Conservation (phyloP, 2,888 invertebrate species). For the Nomada goodeniana region DNA sequence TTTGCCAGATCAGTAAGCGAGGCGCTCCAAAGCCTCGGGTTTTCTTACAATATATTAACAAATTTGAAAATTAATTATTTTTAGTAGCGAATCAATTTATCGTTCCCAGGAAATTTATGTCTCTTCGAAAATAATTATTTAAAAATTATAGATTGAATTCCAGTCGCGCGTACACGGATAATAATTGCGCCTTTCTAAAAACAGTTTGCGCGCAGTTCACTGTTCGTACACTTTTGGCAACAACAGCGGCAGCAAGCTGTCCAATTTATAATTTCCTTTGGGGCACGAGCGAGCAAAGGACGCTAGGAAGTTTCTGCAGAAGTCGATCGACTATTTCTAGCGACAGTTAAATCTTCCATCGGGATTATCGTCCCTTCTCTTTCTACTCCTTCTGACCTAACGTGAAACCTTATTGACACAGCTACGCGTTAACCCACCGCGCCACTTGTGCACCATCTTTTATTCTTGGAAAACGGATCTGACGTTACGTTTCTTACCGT, state of each 20-base stretch:
- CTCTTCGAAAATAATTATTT: no score
- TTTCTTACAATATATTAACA: no score
- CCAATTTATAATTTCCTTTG: constrained; percentile 71
- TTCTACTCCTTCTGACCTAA: constrained; percentile 33
- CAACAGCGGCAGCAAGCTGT: constrained; percentile 45
- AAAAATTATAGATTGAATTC: constrained; percentile 13
- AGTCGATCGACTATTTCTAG: constrained; percentile 60
- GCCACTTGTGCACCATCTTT: neutral
- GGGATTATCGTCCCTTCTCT: constrained; percentile 65
- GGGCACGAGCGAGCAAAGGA: constrained; percentile 50
- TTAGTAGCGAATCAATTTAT: neutral
- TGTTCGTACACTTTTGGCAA: constrained; percentile 35
- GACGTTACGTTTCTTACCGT: neutral
- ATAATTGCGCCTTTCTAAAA: neutral
- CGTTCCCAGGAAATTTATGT: neutral
- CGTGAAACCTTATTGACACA: constrained; percentile 58
- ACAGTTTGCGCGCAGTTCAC: neutral
- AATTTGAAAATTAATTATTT: no score
- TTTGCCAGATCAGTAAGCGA: no score
- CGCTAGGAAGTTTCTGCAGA: constrained; percentile 46
- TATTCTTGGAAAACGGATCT: neutral
- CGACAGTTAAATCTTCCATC: constrained; percentile 73
- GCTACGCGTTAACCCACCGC: constrained; percentile 17
- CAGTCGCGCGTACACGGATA: neutral
- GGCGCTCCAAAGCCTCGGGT: no score